phyloP scores from a whole-genome alignment of 2,888 invertebrate genomes.

The Auanema sp. region DNA sequence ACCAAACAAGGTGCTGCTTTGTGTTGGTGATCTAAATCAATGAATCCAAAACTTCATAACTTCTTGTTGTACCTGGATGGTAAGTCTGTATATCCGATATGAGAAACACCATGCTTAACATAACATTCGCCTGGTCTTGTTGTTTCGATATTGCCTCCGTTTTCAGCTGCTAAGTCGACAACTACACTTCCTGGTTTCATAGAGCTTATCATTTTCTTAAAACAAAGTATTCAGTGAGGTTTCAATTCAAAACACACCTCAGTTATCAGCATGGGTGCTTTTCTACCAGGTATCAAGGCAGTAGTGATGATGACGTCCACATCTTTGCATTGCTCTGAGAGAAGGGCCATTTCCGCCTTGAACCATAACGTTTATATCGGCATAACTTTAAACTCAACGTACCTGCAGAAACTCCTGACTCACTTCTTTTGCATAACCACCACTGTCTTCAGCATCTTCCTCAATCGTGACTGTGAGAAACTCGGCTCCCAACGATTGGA shows the following conservation, averaged over 20 bases:
- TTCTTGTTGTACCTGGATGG: conserved; percentile 69
- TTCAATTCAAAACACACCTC: conserved; percentile 70
- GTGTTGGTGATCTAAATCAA: conserved; percentile 75
- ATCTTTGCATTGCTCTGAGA: conserved; percentile 82
- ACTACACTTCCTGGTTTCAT: conserved; percentile 88
- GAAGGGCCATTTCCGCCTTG: conserved; percentile 80
- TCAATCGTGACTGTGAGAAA: conserved; percentile 73
- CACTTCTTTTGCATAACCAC: conserved; percentile 85
- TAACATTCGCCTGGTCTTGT: conserved; percentile 70
- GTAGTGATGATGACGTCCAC: conserved; percentile 87
- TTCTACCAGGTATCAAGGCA: conserved; percentile 84
- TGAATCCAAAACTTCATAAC: not conserved
- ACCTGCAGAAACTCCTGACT: conserved; percentile 76
- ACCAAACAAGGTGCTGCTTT: conserved; percentile 83
- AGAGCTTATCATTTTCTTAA: conserved; percentile 75
- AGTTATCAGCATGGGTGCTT: conserved; percentile 79
- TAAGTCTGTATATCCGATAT: conserved; percentile 82
- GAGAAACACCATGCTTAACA: conserved; percentile 78
- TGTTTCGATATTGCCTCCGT: conserved; percentile 74
- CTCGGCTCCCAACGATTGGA: conserved; percentile 84
- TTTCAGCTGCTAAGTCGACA: conserved; percentile 85
- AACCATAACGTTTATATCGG: not conserved
- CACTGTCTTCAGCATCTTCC: conserved; percentile 67
- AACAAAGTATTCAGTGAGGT: not conserved
- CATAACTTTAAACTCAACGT: no score